Evolutionary conservation across 2,113 vertebrate species (phyloP).

Genomic region (Brachirus orientalis): DNA sequence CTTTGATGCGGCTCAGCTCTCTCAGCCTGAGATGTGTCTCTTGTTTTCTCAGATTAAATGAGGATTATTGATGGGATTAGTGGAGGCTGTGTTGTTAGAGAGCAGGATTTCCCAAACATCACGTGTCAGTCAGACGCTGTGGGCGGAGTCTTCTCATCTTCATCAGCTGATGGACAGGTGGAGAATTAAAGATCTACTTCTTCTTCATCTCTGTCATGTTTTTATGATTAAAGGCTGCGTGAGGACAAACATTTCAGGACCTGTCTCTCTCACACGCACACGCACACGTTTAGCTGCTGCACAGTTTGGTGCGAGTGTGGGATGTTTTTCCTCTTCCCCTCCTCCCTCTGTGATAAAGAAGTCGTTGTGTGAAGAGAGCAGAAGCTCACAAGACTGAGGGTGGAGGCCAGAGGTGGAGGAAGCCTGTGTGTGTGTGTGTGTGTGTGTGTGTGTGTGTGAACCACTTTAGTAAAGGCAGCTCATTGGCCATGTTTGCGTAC

Average conservation of each 20-base stretch:
- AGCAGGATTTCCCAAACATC: constrained; percentile 37
- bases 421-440: constrained; percentile 19
- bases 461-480: too few species aligned
- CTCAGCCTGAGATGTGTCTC: constrained; percentile 20
- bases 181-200: too few species aligned
- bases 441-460: constrained; percentile 16
- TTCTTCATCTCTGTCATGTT: not conserved
- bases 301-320: constrained; percentile 57
- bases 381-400: constrained; percentile 54
- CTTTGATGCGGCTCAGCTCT: constrained; percentile 56
- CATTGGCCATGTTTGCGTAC: constrained; percentile 13
- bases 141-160: constrained; percentile 1
- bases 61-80: constrained; percentile 31
- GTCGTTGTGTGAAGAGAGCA: constrained; percentile 70
- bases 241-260: constrained; percentile 46
- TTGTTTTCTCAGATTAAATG: constrained; percentile 58
- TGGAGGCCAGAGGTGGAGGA: constrained; percentile 65
- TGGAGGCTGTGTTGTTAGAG: constrained; percentile 41
- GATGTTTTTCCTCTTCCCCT: constrained; percentile 62
- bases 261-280: constrained; percentile 9
- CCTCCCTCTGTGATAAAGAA: constrained; percentile 69
- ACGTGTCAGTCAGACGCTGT: constrained; percentile 43
- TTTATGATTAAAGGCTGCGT: constrained; percentile 29
- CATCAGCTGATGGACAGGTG: too few species aligned
- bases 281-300: constrained; percentile 14